A percentile compares a stretch with the other conserved stretches of the same genome.
These are phyloP conservation scores for Cecidostiba fungosa DNA, from an alignment of 2,888 invertebrate genomes.

Conservation along the genomic window DNA sequence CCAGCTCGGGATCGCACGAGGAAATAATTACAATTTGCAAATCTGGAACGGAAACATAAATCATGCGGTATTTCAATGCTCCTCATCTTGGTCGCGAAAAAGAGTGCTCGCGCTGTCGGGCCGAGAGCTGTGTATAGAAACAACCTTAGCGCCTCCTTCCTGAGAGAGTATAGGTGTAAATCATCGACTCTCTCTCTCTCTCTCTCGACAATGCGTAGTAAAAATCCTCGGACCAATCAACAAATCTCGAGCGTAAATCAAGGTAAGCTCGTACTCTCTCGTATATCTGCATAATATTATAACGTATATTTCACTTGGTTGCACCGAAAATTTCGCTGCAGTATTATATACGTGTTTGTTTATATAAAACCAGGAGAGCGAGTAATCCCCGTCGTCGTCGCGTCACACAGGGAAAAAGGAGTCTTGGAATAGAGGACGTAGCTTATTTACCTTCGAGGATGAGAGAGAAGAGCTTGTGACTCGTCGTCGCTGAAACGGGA, in stretches of 20 bases:
- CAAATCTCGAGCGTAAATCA: constrained; percentile 41
- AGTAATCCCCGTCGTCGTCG: no score
- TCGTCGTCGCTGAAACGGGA: constrained; percentile 69
- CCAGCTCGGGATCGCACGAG: neutral
- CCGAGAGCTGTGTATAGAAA: constrained; percentile 20
- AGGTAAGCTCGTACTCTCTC: neutral
- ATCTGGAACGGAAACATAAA: constrained; percentile 55
- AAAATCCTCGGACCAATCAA: constrained; percentile 44
- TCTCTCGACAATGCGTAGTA: constrained; percentile 20
- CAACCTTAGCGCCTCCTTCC: constrained; percentile 34
- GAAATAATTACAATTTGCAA: constrained; percentile 48
- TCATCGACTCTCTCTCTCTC: constrained; percentile 15
- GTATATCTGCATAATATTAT: neutral
- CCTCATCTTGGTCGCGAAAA: neutral
- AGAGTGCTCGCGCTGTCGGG: neutral
- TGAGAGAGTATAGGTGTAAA: constrained; percentile 28
- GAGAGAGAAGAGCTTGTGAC: neutral
- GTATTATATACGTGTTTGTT: neutral
- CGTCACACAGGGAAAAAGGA: neutral
- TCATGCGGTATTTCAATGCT: constrained; percentile 29
- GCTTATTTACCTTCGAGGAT: constrained; percentile 48
- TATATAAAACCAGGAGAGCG: neutral
- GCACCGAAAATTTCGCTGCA: neutral
- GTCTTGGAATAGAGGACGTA: constrained; percentile 25
- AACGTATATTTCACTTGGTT: neutral